Evolutionary conservation across 92 coral and sea anemone genomes (phyloP).

Genomic region (Pocillopora meandrina): DNA sequence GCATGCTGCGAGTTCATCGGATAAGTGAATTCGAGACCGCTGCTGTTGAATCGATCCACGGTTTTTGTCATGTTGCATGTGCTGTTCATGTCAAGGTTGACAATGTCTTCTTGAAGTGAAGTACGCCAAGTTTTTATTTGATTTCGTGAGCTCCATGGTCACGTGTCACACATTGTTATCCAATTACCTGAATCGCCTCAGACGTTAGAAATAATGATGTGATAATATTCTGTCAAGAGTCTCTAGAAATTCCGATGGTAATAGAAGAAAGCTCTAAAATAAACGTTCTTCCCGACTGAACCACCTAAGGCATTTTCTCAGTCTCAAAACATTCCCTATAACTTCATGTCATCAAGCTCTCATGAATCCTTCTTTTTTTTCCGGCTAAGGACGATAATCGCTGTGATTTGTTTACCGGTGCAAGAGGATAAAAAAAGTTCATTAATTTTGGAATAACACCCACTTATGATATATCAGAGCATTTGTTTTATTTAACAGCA

Average conservation of each 20-base stretch:
- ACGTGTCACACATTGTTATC: constrained; percentile 54
- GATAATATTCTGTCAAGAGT: constrained; percentile 40
- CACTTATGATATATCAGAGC: not conserved
- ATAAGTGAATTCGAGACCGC: not conserved
- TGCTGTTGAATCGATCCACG: constrained; percentile 33
- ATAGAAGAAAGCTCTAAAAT: not conserved
- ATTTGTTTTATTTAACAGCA: constrained; percentile 44
- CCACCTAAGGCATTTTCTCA: not conserved
- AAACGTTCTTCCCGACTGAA: constrained; percentile 4
- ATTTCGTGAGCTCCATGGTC: constrained; percentile 8
- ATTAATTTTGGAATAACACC: not conserved
- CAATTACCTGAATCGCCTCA: constrained; percentile 40
- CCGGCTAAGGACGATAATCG: not conserved
- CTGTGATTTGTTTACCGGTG: not conserved
- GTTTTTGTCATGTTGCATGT: constrained; percentile 7
- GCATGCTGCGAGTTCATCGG: constrained; percentile 21
- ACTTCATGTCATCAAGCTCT: no score
- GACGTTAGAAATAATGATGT: constrained; percentile 39
- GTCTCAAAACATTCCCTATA: not conserved
- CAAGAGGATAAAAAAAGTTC: not conserved
- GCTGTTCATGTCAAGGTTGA: constrained; percentile 9
- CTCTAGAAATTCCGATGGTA: constrained; percentile 29
- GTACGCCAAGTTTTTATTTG: constrained; percentile 36
- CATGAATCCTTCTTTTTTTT: not conserved
- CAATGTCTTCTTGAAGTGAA: constrained; percentile 39